These are phyloP conservation scores for Riparia riparia DNA, from an alignment of 2,113 vertebrate species.

Conservation along the genomic window DNA sequence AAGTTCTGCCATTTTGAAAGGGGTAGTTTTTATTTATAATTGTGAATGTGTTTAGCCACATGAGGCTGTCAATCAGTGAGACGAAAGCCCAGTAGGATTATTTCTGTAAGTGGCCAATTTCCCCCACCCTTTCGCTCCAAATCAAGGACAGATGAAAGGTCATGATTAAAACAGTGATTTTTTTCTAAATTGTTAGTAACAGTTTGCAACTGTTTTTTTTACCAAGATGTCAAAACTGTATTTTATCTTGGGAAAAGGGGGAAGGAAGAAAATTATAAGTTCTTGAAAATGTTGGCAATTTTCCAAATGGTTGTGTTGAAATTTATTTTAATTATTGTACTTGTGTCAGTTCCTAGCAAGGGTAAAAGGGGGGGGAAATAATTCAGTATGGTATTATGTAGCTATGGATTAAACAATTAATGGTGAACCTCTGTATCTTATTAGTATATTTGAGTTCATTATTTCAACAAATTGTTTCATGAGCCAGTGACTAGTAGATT, in stretches of 20 bases:
- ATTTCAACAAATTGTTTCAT: slow-evolving; percentile 60
- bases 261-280: slow-evolving; percentile 80
- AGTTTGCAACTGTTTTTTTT: slow-evolving; percentile 81
- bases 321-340: slow-evolving; percentile 83
- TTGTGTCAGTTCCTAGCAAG: slow-evolving; percentile 76
- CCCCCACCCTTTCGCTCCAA: slow-evolving; percentile 54
- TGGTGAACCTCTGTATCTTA: slow-evolving; percentile 46
- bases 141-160: slow-evolving; percentile 83
- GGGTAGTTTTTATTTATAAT: slow-evolving; percentile 76
- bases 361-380: slow-evolving; percentile 56
- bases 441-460: slow-evolving; percentile 58
- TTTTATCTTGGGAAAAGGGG: slow-evolving; percentile 61
- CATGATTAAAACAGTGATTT: slow-evolving; percentile 84
- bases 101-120: slow-evolving; percentile 83
- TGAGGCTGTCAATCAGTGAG: slow-evolving; percentile 76
- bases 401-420: slow-evolving; percentile 75
- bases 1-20: slow-evolving; percentile 69
- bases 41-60: slow-evolving; percentile 73
- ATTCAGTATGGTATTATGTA: slow-evolving; percentile 65
- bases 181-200: slow-evolving; percentile 75
- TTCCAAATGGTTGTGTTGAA: slow-evolving; percentile 75
- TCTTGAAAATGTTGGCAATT: slow-evolving; percentile 77
- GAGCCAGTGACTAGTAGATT: slow-evolving; percentile 33
- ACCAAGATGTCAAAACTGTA: slow-evolving; percentile 82
- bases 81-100: slow-evolving; percentile 76